Percentiles rank a stretch among this genome's conserved stretches.
Evolutionary conservation across 1,140 invertebrate genomes (phyloP).

Genomic region (Argopecten irradians): DNA sequence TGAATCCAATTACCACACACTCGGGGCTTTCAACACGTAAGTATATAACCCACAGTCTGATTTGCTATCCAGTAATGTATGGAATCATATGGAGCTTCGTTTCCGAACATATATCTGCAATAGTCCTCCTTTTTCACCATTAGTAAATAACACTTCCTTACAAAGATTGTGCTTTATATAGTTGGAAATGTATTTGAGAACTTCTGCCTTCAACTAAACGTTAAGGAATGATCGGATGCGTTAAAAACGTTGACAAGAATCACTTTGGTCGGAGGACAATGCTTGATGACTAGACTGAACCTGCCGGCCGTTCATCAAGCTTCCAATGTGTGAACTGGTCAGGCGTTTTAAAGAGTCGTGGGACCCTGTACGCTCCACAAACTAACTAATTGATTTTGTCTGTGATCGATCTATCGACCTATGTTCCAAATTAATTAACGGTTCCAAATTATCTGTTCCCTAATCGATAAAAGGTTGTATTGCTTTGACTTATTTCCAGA

Average conservation of each 20-base stretch:
- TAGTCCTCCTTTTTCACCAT: no score
- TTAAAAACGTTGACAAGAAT: no score
- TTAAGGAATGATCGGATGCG: no score
- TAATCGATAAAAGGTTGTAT: background rate
- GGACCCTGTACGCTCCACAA: background rate
- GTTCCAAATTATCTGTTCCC: background rate
- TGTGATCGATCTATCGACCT: constrained; percentile 8
- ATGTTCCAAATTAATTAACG: background rate
- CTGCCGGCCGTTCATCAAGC: background rate
- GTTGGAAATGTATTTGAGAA: no score
- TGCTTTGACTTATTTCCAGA: background rate
- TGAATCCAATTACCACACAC: background rate
- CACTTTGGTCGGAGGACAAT: no score
- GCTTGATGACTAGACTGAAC: no score
- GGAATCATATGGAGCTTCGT: no score
- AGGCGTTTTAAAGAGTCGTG: background rate
- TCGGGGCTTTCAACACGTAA: background rate
- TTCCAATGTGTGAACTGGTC: background rate
- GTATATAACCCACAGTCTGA: background rate
- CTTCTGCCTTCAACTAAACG: no score
- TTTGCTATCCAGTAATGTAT: no score
- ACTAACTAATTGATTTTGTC: constrained; percentile 2
- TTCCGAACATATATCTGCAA: no score
- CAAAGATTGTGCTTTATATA: no score
- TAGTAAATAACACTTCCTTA: no score